phyloP scores from a whole-genome alignment of 2,888 invertebrate species.

The Lottia gigantea region DNA sequence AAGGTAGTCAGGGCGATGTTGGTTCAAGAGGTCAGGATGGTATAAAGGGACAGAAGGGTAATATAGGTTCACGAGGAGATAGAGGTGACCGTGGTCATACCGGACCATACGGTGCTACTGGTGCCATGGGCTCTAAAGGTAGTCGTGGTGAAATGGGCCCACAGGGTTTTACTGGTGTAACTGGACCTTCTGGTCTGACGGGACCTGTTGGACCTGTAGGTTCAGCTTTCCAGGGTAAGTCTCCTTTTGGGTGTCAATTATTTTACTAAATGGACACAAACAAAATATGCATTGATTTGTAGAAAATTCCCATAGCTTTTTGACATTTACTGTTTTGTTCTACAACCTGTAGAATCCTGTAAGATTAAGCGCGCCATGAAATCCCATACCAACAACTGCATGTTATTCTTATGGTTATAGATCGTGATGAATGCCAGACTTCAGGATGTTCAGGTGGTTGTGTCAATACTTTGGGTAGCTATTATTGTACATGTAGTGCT shows the following conservation, averaged over 20 bases:
- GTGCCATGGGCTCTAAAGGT: slow-evolving; percentile 14
- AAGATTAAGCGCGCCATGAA: too few species aligned
- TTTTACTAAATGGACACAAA: too few species aligned
- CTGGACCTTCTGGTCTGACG: slow-evolving; percentile 18
- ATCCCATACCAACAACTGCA: too few species aligned
- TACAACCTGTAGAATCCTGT: too few species aligned
- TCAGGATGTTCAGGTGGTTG: slow-evolving; percentile 12
- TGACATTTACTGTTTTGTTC: too few species aligned
- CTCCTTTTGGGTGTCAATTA: too few species aligned
- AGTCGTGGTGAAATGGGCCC: slow-evolving; percentile 16
- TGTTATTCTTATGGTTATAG: too few species aligned
- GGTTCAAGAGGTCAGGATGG: slow-evolving; percentile 13
- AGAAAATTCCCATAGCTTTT: too few species aligned
- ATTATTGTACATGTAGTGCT: slow-evolving; percentile 13
- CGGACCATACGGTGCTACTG: slow-evolving; percentile 12
- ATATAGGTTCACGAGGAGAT: not conserved
- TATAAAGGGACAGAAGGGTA: not conserved
- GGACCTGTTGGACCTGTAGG: slow-evolving; percentile 14
- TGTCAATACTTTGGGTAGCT: slow-evolving; percentile 17
- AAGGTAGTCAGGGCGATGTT: slow-evolving; percentile 7
- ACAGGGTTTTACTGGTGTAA: slow-evolving; percentile 15
- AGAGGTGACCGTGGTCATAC: slow-evolving; percentile 12
- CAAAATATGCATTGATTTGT: too few species aligned
- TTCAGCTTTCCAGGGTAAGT: not conserved
- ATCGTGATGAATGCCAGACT: slow-evolving; percentile 11